A percentile compares a stretch with the other conserved stretches of the same genome.
These are phyloP conservation scores for Eriosoma lanigerum DNA, from an alignment of 1,140 invertebrate genomes.

Conservation along the genomic window DNA sequence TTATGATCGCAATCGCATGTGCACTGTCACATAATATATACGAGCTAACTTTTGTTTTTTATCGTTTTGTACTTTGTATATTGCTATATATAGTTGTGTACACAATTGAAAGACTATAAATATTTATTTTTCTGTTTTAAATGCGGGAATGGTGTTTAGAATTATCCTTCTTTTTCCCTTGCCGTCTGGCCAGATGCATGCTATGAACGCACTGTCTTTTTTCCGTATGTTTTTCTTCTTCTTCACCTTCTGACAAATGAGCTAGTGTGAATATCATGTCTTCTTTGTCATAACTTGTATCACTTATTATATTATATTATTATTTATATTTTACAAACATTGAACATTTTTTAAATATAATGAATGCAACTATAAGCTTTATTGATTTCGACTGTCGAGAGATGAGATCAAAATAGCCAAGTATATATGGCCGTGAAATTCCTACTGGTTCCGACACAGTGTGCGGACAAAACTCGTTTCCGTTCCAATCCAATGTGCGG, in stretches of 20 bases:
- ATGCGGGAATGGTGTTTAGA: background rate
- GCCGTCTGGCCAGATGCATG: background rate
- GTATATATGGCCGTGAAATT: no score
- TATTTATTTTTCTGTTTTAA: background rate
- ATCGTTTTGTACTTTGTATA: no score
- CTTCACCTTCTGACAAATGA: background rate
- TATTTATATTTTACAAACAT: no score
- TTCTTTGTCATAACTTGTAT: background rate
- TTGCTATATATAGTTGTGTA: no score
- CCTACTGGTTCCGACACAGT: no score
- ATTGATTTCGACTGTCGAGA: constrained; percentile 53
- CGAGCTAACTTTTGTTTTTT: no score
- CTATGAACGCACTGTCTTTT: background rate
- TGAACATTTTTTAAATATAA: background rate
- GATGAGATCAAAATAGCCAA: no score
- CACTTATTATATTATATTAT: background rate
- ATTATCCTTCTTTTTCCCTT: background rate
- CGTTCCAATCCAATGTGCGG: no score
- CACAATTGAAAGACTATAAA: background rate
- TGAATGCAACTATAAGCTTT: background rate
- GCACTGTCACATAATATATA: no score
- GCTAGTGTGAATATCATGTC: background rate
- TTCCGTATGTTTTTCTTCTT: background rate
- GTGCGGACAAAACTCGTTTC: no score
- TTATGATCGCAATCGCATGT: no score